Base-by-base conservation (phyloP, 2,888 invertebrate genomes). In the Polymixis lichenea region DNA sequence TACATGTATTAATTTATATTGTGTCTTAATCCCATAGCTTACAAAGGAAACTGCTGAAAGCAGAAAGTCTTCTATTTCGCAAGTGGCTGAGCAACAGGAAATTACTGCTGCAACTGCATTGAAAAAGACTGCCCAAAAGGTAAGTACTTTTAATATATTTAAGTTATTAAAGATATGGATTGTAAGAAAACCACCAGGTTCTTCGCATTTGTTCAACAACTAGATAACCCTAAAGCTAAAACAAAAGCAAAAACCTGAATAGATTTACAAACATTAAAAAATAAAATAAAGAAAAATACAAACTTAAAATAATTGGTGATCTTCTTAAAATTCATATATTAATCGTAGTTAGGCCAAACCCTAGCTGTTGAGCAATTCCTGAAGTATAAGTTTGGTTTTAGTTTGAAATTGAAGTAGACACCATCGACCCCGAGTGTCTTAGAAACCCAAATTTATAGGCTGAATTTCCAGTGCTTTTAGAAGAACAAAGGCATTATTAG, bases 31-130 rank as follows among this genome's bases (percentile, higher is more conserved):
- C 69, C 67, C 77, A 56, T 84, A 96, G 96, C 86, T 96, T 56
- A 96, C 96, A 77, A 95, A 96, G 75, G 96, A 96, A 90, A 92
- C 95, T 82, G 92, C 96, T 46, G 97, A 97, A 85, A 96, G 95
- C 88, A 95, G 96, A 90, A 96, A 96, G 74, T 96, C 96, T 9
- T 97, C 97, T 1, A 88, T 96, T 81, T 91, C 96, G 6, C 89
- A 94, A 72, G 90, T 94, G 43, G 93, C 95, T 64, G 96, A 97
- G 88, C 92, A 95, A 86, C 94, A 96, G 88, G 93, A 96, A 84
- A 91, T 92, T 25, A 83, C 94, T 55, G 7, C 73, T 19, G 32
- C 77, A 19, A 78, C 80, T 58, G 87, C 93, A 67, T 78, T 95
- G 69, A 96, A 95, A 90, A 96, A 96, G 91, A 89, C 93, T 60